Evolutionary conservation across 2,113 vertebrate genomes (phyloP), one percentile per base, ranked within the genome.

Genomic region (Myotis davidii): DNA sequence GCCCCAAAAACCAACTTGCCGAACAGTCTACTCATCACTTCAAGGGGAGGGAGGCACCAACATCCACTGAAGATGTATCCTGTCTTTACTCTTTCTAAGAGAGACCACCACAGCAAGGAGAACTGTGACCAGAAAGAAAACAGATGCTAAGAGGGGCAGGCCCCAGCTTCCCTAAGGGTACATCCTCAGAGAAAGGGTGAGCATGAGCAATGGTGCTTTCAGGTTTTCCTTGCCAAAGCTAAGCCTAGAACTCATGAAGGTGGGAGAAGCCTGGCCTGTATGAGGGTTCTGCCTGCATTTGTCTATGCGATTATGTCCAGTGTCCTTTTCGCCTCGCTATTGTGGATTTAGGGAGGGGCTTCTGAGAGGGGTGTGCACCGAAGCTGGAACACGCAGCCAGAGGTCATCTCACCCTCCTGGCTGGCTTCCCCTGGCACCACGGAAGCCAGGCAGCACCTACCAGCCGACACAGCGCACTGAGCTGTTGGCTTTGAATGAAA

Each of bases 331-430:
- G 18, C 67, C 70, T 78, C 16, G 72, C 45, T n/a, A 14, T 39
- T 37, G 2, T 6, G 77, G 77, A 77, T 64, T 73, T 29, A 82
- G 81, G 93, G 96, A 85, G 88, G 8, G 8, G 95, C 88, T 86
- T 70, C 92, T 37, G 34, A 74, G 37, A 56, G 64, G 59, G 87
- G 72, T 48, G 59, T 91, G 92, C 70, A 84, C 52, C 81, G 39
- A 54, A 70, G 52, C 89, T 70, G 83, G 21, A 94, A 70, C 82
- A n/a, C 45, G 65, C 76, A 93, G 74, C 79, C 96, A 61, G 84
- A 95, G 97, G 93, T 93, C 95, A 96, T 50, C 77, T 84, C 56
- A n/a, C 52, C 69, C 84, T 92, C 87, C 54, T 8, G 48, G 48
- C 74, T 85, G 59, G 72, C 84, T 87, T 73, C 39, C 85, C n/a